A percentile compares a stretch with the other conserved stretches of the same genome.
These are phyloP conservation scores for Drosophila ironensis DNA, from an alignment of 1,140 invertebrate species.

Conservation along the genomic window DNA sequence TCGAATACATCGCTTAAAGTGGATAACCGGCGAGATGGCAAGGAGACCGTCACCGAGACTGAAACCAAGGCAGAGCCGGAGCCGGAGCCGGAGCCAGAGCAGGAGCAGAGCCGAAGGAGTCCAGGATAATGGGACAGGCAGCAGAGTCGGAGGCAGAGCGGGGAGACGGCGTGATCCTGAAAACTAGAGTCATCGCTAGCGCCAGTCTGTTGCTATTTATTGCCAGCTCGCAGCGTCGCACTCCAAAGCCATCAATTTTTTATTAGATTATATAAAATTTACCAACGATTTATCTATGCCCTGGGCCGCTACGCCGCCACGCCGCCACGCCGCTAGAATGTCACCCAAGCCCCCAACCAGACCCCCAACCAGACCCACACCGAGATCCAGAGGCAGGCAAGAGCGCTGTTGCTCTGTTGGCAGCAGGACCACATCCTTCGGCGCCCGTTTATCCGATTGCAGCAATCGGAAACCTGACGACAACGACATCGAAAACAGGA, in stretches of 20 bases:
- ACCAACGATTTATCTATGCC: slow-evolving; percentile 77
- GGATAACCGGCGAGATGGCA: slow-evolving; percentile 22
- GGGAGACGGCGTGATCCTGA: background rate
- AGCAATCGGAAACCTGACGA: slow-evolving; percentile 39
- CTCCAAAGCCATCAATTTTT: slow-evolving; percentile 76
- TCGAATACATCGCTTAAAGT: slow-evolving; percentile 48
- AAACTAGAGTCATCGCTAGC: slow-evolving; percentile 14
- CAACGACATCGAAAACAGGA: slow-evolving; percentile 37
- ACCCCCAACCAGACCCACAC: background rate
- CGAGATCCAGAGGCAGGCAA: too few species aligned
- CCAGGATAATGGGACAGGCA: background rate
- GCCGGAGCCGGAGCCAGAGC: background rate
- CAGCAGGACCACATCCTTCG: too few species aligned
- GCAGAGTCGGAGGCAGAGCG: background rate
- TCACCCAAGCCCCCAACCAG: slow-evolving; percentile 12
- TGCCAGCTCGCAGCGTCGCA: slow-evolving; percentile 62
- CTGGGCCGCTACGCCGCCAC: slow-evolving; percentile 20
- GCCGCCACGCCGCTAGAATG: slow-evolving; percentile 1
- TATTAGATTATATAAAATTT: slow-evolving; percentile 81
- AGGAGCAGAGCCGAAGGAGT: background rate
- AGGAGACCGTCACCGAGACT: too few species aligned
- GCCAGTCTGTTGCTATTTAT: slow-evolving; percentile 68
- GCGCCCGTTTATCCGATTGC: slow-evolving; percentile 34
- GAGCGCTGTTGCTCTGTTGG: too few species aligned
- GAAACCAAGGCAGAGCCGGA: too few species aligned